A percentile compares a stretch with the other conserved stretches of the same genome.
These are phyloP conservation scores for Caenorhabditis uteleia DNA, from an alignment of 2,888 invertebrate species.

Conservation along the genomic window DNA sequence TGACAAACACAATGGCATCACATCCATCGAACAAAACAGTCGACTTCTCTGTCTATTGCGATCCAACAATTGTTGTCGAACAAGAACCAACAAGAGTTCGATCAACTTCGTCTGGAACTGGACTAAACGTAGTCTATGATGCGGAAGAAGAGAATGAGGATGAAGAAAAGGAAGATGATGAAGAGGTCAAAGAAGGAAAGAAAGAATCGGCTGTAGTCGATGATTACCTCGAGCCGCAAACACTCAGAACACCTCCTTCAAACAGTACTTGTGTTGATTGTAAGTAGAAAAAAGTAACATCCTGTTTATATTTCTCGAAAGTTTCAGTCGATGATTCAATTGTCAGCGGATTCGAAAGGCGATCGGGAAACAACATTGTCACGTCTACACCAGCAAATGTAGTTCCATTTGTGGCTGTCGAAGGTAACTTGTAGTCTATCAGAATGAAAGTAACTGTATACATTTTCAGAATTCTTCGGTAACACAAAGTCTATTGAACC, in stretches of 20 bases:
- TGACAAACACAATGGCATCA: constrained; percentile 1
- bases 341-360: background rate
- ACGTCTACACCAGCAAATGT: constrained; percentile 26
- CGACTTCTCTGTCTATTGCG: constrained; percentile 24
- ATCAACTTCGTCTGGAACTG: too few relatives aligned
- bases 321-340: constrained; percentile 18
- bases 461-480: too few relatives aligned
- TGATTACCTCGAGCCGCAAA: too few relatives aligned
- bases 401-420: constrained; percentile 17
- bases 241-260: constrained; percentile 4
- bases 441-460: too few relatives aligned
- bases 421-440: too few relatives aligned
- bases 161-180: background rate
- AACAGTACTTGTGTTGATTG: background rate
- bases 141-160: background rate
- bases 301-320: too few relatives aligned
- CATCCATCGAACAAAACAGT: constrained; percentile 4
- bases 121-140: constrained; percentile 20
- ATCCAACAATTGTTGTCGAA: constrained; percentile 10
- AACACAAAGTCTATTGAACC: too few relatives aligned
- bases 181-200: background rate
- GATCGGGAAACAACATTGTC: constrained; percentile 5
- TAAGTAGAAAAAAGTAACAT: too few relatives aligned
- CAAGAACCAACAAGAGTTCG: background rate
- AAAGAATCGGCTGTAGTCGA: too few relatives aligned